Evolutionary conservation across 1,140 invertebrate species (phyloP), one percentile per base, ranked within the genome.

Genomic region (Temnothorax longispinosus): DNA sequence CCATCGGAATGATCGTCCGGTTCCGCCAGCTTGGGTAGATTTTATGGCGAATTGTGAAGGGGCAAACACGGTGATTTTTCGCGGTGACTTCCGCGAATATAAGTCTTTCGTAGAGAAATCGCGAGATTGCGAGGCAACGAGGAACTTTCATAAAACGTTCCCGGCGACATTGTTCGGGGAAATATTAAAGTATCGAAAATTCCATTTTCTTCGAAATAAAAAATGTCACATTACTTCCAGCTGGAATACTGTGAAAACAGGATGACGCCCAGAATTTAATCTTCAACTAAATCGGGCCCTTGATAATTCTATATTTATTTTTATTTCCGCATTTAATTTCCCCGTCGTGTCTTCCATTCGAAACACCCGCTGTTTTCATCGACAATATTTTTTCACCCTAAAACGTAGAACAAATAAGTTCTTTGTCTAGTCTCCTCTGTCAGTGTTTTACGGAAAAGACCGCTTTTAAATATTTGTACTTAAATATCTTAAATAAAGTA

Each of bases 51-150:
- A 27, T 54, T 58, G 64, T 32, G 44, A 67, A 71, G 88, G 81
- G 21, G 65, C 72, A 72, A 85, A 85, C 47, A 67, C 65, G 32
- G 7, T 18, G 74, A 58, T 64, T 81, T 81, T 81, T 88, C 74
- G 44, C 35, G 54, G 56, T 21, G 67, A 75, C 82, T 89, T 89
- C 74, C 87, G 87, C 52, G 52, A 62, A 58, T 64, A 58, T 64
- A 47, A 32, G 52, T 60, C 38, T 75, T 44, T n/a, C 35, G 35
- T 27, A 65, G 88, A 86, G 75, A 86, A 89, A 89, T 89, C 71
- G 67, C 52, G 62, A 72, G 54, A 87, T 87, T 47, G 56, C 67
- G 54, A n/a, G 5, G n/a, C 13, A 54, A 62, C 41, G n/a, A 21
- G 47, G 54, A 38, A 88, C 72, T 67, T 71, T 21, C 7, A 15